Base-by-base conservation (phyloP, 2,113 vertebrate genomes). In the Lampris incognitus region DNA sequence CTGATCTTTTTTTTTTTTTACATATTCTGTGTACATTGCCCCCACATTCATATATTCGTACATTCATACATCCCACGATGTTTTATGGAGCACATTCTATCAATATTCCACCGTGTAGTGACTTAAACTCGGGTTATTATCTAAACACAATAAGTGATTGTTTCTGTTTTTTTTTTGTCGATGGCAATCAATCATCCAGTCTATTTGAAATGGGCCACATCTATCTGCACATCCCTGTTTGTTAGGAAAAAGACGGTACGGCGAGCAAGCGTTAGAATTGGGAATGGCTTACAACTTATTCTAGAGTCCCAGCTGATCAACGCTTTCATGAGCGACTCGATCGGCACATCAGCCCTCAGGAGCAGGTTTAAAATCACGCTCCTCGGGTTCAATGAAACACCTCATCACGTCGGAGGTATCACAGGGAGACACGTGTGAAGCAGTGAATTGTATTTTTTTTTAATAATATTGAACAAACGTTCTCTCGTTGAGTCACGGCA, bases 11-110 rank as follows among this genome's bases (percentile, higher is more conserved):
- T 48, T 74, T 50, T 38, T 78, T 78, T 82, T 61, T 71, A 82
- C 72, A 87, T 61, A 69, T 66, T 59, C 6, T 68, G 79, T 83
- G 74, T 77, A 86, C 82, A 70, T 64, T 75, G 78, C 51, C 60
- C 24, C 74, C 81, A 92, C 85, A 92, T 89, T 91, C 85, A 88
- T 87, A 86, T 82, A 88, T 88, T 85, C 85, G 88, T 92, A 93
- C 89, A 92, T 93, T 92, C 91, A 90, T 85, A 85, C 91, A 87
- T 85, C 70, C 84, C n/a, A 72, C 66, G 81, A 90, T 66, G 72
- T 60, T 76, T 75, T 54, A 67, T 46, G 61, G 63, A 84, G 51
- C 74, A 58, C 74, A 60, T 11, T 59, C 82, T 57, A 81, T 57
- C 77, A 69, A 77, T 71, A 71, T 71, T 68, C 57, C 66, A 24